Conservation (phyloP, 2,113 vertebrate species). For the Hoplias malabaricus region DNA sequence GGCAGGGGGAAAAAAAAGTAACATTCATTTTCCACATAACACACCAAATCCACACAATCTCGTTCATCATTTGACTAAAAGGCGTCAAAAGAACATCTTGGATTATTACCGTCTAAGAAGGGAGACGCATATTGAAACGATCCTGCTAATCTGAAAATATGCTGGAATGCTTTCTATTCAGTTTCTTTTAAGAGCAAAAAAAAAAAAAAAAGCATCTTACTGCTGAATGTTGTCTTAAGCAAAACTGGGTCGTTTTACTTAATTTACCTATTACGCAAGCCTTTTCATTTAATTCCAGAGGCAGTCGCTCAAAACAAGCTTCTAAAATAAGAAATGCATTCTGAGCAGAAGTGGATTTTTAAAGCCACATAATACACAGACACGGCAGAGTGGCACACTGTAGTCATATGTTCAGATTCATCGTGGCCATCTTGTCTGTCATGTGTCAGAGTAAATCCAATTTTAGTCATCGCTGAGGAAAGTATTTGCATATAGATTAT, state of each 20-base stretch:
- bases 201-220: constrained; percentile 69
- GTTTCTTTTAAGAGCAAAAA: constrained; percentile 58
- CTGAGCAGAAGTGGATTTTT: constrained; percentile 42
- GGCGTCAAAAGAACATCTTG: constrained; percentile 69
- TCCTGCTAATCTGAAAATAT: constrained; percentile 69
- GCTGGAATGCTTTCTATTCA: constrained; percentile 66
- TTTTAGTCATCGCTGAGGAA: background rate
- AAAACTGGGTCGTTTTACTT: constrained; percentile 73
- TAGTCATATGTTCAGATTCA: background rate
- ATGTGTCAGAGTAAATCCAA: background rate
- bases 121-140: constrained; percentile 60
- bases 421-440: background rate
- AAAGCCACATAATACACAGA: background rate
- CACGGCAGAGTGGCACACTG: constrained; percentile 33
- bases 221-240: constrained; percentile 63
- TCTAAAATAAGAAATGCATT: constrained; percentile 65
- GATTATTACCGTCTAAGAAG: constrained; percentile 70
- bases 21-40: constrained; percentile 46
- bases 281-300: constrained; percentile 57
- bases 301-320: constrained; percentile 51
- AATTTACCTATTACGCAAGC: constrained; percentile 64
- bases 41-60: constrained; percentile 62
- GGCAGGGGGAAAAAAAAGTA: constrained; percentile 46
- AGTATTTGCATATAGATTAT: background rate
- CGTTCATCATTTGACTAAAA: constrained; percentile 64